phyloP scores from a whole-genome alignment of 92 coral and sea anemone species.

The Palythoa grandiflora region DNA sequence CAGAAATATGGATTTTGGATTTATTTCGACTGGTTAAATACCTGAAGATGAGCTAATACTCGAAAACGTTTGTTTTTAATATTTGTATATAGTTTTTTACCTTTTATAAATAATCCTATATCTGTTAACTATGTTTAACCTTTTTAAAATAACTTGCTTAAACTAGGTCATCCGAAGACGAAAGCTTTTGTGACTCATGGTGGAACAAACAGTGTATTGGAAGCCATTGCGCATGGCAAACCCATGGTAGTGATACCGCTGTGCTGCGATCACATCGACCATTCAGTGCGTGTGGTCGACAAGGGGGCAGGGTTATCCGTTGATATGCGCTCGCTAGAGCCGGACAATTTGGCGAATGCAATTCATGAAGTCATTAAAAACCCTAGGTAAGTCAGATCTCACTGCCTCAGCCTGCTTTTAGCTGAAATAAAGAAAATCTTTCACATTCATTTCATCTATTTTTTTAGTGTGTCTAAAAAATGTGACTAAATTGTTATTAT shows the following conservation, averaged over 20 bases:
- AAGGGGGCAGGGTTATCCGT: constrained; percentile 31
- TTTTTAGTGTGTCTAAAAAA: no score
- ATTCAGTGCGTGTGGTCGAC: constrained; percentile 26
- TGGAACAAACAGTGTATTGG: constrained; percentile 43
- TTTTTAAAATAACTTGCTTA: background rate
- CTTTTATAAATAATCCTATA: no score
- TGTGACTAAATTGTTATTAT: no score
- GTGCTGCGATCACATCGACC: constrained; percentile 49
- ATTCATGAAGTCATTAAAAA: background rate
- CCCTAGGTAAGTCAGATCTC: background rate
- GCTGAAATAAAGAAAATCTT: no score
- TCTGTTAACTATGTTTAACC: background rate
- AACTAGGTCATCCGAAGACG: constrained; percentile 44
- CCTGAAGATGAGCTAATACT: no score
- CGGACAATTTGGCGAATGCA: constrained; percentile 12
- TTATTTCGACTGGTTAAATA: no score
- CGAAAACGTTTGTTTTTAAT: no score
- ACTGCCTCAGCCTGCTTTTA: background rate
- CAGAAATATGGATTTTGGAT: no score
- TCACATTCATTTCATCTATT: no score
- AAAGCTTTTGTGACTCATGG: constrained; percentile 41
- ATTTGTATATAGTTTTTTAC: no score
- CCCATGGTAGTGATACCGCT: constrained; percentile 48
- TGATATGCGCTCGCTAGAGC: constrained; percentile 26
- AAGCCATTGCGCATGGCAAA: constrained; percentile 50